Evolutionary conservation across 2,888 invertebrate genomes (phyloP), one percentile per base, ranked within the genome.

Genomic region (Caenorhabditis becei): DNA sequence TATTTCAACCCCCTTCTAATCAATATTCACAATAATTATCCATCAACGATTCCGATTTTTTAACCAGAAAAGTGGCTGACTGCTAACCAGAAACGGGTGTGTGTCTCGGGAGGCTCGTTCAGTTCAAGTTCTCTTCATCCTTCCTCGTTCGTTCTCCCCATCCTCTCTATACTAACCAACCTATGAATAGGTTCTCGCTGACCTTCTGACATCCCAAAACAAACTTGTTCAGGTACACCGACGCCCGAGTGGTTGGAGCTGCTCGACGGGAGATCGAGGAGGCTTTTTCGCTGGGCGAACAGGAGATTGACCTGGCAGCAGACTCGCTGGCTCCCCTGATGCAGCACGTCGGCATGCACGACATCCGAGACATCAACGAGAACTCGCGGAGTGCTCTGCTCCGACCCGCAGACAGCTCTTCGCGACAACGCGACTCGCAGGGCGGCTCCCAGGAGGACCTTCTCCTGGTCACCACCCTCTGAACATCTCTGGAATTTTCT

Each of bases 181-280:
- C 72, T 62, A 51, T 59, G 20, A 71, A 61, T 65, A 74, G 74
- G 74, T 74, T 65, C 74, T 74, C 74, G 59, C 49, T 26, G 23
- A 18, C 10, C 18, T 56, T 14, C 32, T 14, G 35, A 35, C 4
- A 47, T 41, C n/a, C 26, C 14, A 14, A 74, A 37, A 16, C n/a
- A 4, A 0, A 24, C n/a, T 16, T 44, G 28, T 74, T 56, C 58
- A 85, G 86, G 35, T 90, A 90, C 71, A 86, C 88, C 74, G 90
- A 90, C 65, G 85, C 85, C 23, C 80, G 85, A 26, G 88, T 90
- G 24, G 89, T 90, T 4, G 89, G 87, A 14, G 90, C 89, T n/a
- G 90, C 90, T 4, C 81, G 89, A 20, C 80, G 90, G 49, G 90
- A 90, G 72, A 83, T 90, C 54, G 90, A 90, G 44, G 90, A 90